These are phyloP conservation scores for Solea solea DNA, from an alignment of 2,113 vertebrate genomes.

Conservation along the genomic window DNA sequence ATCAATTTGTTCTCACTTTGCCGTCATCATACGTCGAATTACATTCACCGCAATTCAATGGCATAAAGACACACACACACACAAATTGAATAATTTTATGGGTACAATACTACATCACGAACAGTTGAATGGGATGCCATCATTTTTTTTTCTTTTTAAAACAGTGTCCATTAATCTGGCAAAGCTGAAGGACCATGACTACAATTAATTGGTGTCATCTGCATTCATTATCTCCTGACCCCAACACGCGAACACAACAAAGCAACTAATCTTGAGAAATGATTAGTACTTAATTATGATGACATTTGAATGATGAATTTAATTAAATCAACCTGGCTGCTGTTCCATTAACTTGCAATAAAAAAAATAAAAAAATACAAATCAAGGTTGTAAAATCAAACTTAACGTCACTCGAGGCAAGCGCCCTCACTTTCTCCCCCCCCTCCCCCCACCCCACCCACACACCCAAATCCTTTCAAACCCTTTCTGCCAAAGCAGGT, in stretches of 20 bases:
- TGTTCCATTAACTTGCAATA: conserved; percentile 42
- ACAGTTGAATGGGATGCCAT: not conserved
- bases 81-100: too few relatives aligned
- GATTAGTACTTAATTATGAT: conserved; percentile 40
- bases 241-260: not conserved
- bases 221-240: conserved; percentile 33
- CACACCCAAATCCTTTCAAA: not conserved
- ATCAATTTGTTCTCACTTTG: not conserved
- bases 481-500: conserved; percentile 11
- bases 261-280: conserved; percentile 25
- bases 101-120: too few relatives aligned
- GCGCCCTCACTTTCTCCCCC: not conserved
- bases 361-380: not conserved
- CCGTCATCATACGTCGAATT: not conserved
- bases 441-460: too few relatives aligned
- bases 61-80: not conserved
- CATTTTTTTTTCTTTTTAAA: not conserved
- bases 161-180: not conserved
- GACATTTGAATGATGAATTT: conserved; percentile 52
- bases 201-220: conserved; percentile 33
- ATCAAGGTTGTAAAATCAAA: conserved; percentile 36
- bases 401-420: conserved; percentile 26
- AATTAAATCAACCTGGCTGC: conserved; percentile 39
- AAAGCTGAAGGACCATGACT: conserved; percentile 1
- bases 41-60: not conserved